Base-by-base conservation (phyloP, 2,888 invertebrate genomes). In the Conus canariensis region DNA sequence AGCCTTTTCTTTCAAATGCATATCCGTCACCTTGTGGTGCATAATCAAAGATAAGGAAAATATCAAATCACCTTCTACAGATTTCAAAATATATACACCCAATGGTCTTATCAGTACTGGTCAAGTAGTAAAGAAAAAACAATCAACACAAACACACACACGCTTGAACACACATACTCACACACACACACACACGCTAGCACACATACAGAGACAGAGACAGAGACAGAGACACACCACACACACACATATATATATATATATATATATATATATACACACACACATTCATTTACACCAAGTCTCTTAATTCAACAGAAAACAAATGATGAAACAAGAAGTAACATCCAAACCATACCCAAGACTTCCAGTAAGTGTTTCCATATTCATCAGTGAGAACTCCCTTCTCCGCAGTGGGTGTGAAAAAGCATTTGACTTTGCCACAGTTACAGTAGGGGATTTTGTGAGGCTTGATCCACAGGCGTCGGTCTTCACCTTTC, bases 351-450 rank as follows among this genome's bases (percentile, higher is more conserved):
- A 56, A 83, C 9, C 83, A 58, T 91, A 91, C 91, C 91, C 91
- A 91, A 58, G 82, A 87, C 56, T 91, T 91, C 77, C 45, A 70
- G 12, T 64, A 30, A 8, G 85, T 67, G n/a, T 91, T 91, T 19
- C 91, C 91, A 30, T n/a, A 87, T n/a, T 83, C 74, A 60, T 91
- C 89, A 16, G 91, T 91, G 56, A 91, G 25, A 1, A 87, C 89
- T 45, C 82, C 60, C 22, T 90, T 85, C 70, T 90, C 25, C 10
- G 58, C 88, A 0, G 74, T 85, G 7, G 88, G 60, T 14, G 60
- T 67, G 30, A 86, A 30, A 64, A 67, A n/a, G 14, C 64, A n/a
- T 19, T 64, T 58, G 30, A 59, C 56, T 70, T 74, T 60, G 45
- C 56, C 64, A 22, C 86, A 86, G 70, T 82, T 86, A 85, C 91